Conservation (phyloP, 2,797 vertebrate genomes). For the Cygnus olor region DNA sequence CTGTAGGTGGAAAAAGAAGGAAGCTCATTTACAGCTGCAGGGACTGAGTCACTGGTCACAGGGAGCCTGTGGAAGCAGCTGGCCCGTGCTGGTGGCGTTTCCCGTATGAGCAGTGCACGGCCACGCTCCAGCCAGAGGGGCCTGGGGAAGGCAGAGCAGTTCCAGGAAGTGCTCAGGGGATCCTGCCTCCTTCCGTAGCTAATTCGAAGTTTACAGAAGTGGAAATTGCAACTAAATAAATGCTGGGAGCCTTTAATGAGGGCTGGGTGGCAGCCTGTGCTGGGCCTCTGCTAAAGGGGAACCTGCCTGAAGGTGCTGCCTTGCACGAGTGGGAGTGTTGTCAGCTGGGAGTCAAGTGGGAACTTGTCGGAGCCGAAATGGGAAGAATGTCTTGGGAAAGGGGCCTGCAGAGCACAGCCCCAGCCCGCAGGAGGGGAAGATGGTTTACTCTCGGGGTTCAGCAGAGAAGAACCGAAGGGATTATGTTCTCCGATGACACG, state of each 20-base stretch:
- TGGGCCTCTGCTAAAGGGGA: not conserved
- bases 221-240: not conserved
- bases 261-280: not conserved
- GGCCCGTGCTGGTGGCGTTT: not conserved
- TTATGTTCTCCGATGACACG: slow-evolving; percentile 9
- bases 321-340: not conserved
- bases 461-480: not conserved
- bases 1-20: not conserved
- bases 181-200: not conserved
- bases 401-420: not conserved
- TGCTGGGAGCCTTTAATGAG: not conserved
- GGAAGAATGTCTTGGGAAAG: slow-evolving; percentile 30
- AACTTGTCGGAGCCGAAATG: slow-evolving; percentile 34
- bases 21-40: not conserved
- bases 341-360: slow-evolving; percentile 45
- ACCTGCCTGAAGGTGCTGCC: slow-evolving; percentile 30
- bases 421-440: not conserved
- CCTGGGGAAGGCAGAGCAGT: not conserved
- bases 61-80: not conserved
- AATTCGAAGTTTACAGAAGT: not conserved
- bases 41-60: not conserved
- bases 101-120: not conserved
- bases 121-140: not conserved
- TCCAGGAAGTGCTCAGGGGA: not conserved
- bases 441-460: not conserved